A percentile compares a stretch with the other conserved stretches of the same genome.
phyloP scores from a whole-genome alignment of 2,113 vertebrate genomes.

The Pseudopodoces humilis region DNA sequence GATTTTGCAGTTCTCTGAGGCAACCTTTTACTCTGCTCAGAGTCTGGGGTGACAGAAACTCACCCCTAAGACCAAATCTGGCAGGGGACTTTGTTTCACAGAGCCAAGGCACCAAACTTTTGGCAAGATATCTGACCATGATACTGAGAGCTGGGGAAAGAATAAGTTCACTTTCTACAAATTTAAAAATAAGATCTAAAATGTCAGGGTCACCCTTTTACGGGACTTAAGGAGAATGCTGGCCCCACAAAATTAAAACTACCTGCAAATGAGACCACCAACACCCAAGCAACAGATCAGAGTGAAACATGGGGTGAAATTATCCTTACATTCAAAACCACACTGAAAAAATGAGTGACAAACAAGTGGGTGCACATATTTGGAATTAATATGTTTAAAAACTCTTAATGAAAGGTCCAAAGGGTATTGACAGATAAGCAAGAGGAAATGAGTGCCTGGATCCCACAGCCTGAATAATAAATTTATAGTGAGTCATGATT shows the following conservation, averaged over 20 bases:
- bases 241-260: not conserved
- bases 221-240: rapidly evolving
- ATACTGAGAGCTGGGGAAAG: not conserved
- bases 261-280: not conserved
- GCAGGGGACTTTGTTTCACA: not conserved
- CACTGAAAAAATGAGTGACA: not conserved
- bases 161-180: not conserved
- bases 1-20: not conserved
- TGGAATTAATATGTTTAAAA: not conserved
- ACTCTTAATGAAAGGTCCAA: not conserved
- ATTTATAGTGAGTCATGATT: slow-evolving; percentile 36
- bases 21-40: not conserved
- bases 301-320: not conserved
- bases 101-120: not conserved
- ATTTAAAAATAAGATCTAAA: not conserved
- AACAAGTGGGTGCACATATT: not conserved
- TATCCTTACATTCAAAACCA: not conserved
- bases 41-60: not conserved
- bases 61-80: not conserved
- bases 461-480: slow-evolving; percentile 24
- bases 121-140: not conserved
- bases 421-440: not conserved
- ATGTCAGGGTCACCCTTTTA: not conserved
- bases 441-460: slow-evolving; percentile 35
- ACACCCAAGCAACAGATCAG: not conserved